Percentiles rank a stretch among this genome's conserved stretches.
These are phyloP conservation scores for Allolobophora icterica DNA, from an alignment of 2,888 invertebrate species.

Conservation along the genomic window DNA sequence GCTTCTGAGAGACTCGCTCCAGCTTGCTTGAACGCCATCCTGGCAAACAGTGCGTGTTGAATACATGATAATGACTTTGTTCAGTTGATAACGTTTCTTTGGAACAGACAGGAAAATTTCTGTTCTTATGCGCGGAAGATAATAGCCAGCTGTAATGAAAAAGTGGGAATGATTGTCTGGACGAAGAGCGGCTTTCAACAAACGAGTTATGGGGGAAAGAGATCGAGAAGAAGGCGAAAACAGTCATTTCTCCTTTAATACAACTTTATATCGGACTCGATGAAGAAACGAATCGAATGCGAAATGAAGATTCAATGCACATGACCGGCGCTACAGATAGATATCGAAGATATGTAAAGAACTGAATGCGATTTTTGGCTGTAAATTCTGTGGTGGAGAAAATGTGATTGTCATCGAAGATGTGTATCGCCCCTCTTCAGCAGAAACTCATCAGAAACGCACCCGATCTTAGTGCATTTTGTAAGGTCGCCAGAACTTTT, in stretches of 20 bases:
- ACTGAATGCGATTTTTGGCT: too few species aligned
- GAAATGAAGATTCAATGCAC: too few species aligned
- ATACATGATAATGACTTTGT: neutral
- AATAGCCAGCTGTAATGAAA: neutral
- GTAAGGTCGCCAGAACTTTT: neutral
- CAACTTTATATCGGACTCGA: too few species aligned
- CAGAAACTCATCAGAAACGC: too few species aligned
- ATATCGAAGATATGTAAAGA: too few species aligned
- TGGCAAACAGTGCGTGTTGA: neutral
- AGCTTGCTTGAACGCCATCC: neutral
- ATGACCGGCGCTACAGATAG: too few species aligned
- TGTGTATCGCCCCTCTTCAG: too few species aligned
- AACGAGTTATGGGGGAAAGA: neutral
- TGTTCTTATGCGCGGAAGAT: neutral
- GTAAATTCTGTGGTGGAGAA: too few species aligned
- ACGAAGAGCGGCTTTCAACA: neutral
- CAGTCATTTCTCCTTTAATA: neutral
- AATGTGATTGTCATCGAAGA: too few species aligned
- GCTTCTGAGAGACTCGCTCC: neutral
- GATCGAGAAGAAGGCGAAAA: neutral
- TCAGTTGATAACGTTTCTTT: neutral
- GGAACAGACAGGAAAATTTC: neutral
- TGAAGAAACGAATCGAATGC: too few species aligned
- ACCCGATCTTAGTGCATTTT: too few species aligned
- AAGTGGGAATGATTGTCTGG: neutral